Evolutionary conservation across 2,113 vertebrate genomes (phyloP), one percentile per base, ranked within the genome.

Genomic region (Thermophis baileyi): DNA sequence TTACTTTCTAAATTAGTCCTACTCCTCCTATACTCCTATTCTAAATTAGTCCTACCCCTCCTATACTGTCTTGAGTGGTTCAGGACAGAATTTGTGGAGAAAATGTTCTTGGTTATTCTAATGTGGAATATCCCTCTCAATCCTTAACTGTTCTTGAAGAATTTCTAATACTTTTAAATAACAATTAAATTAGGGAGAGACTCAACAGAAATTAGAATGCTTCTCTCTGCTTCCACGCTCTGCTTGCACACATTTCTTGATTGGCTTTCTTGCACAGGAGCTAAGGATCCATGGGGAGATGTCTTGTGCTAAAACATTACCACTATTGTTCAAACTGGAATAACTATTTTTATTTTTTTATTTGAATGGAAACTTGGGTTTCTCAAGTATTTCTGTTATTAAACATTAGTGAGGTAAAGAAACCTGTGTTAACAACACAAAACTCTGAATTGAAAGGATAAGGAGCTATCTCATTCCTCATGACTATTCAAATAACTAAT

Each of bases 401-500:
- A 11, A 88, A 20, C 40, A 46, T 35, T n/a, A 57, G 51, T 54
- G 25, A 90, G 53, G n/a, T 93, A 86, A 90, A 51, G 93, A 93
- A 81, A 89, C 86, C 74, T 91, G 85, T 95, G 35, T 44, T 85
- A 94, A 95, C 81, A 85, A 91, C 51, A 87, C 85, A 93, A 87
- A 94, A 57, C 93, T 94, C 18, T 89, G 30, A 85, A 90, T 35
- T 94, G 92, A 87, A 92, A 16, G 49, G 91, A 94, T 92, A 90
- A 90, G 10, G 24, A 94, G 95, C 22, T 90, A 81, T 60, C 24
- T 55, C n/a, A 49, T 93, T 93, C 95, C 93, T 94, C 90, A 90
- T 49, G 81, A 44, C 92, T 94, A 89, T 95, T 96, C 86, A 94
- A 8, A 89, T 95, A 88, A 94, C 92, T 95, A 95, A 95, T 94